phyloP scores from a whole-genome alignment of 1,140 invertebrate species.

The Temnothorax longispinosus region DNA sequence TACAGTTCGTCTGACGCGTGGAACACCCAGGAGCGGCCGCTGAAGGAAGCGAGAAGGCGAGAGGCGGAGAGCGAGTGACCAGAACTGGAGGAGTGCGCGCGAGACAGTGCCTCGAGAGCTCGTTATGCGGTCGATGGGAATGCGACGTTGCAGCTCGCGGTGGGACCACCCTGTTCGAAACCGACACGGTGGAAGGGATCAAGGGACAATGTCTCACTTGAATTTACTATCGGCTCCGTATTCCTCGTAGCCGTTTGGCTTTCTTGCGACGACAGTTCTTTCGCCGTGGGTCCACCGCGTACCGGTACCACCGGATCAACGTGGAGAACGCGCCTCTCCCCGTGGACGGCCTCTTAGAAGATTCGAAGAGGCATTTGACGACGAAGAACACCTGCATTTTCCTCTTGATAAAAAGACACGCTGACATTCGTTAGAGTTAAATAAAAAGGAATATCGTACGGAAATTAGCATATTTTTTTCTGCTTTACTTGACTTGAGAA shows the following conservation, averaged over 20 bases:
- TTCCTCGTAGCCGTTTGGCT: slow-evolving; percentile 72
- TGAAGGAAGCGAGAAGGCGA: slow-evolving; percentile 31
- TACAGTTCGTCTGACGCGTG: slow-evolving; percentile 78
- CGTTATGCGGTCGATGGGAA: slow-evolving; percentile 79
- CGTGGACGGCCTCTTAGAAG: neutral
- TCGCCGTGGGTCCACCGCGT: slow-evolving; percentile 49
- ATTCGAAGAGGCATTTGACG: neutral
- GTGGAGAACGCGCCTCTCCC: slow-evolving; percentile 11
- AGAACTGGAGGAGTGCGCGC: slow-evolving; percentile 55
- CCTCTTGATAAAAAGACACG: neutral
- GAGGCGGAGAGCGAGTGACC: slow-evolving; percentile 28
- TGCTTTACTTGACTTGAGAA: neutral
- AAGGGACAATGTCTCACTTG: slow-evolving; percentile 78
- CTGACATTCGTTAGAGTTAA: neutral
- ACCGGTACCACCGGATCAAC: neutral
- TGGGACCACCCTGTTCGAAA: slow-evolving; percentile 77
- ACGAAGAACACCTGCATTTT: neutral
- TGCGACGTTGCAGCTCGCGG: slow-evolving; percentile 69
- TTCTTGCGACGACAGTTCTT: slow-evolving; percentile 71
- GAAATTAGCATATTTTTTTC: neutral
- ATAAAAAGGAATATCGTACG: neutral
- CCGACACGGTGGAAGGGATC: slow-evolving; percentile 62
- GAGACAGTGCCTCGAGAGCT: slow-evolving; percentile 69
- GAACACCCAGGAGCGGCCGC: slow-evolving; percentile 78
- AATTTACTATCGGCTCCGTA: slow-evolving; percentile 77